These are phyloP conservation scores for Pollachius pollachius DNA, from an alignment of 2,113 vertebrate genomes.

Conservation along the genomic window DNA sequence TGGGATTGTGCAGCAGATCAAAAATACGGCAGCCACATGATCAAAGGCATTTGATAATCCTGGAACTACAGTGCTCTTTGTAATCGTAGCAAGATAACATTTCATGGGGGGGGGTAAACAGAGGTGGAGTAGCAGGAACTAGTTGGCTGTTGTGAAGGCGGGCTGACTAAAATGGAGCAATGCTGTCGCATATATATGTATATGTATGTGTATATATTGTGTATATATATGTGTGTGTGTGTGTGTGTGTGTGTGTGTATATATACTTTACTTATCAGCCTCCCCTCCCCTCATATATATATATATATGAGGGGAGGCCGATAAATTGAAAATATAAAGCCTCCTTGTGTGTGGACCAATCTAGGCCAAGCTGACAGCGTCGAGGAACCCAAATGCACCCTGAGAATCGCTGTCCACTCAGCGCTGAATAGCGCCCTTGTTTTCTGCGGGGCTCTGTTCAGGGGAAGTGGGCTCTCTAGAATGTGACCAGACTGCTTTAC, in stretches of 20 bases:
- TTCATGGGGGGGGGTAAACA: conserved; percentile 53
- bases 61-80: conserved; percentile 70
- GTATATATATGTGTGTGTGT: background rate
- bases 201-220: too few species aligned
- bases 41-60: conserved; percentile 76
- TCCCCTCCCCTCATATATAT: background rate
- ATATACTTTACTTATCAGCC: background rate
- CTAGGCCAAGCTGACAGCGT: conserved; percentile 57
- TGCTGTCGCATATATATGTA: conserved; percentile 15
- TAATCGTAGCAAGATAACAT: conserved; percentile 65
- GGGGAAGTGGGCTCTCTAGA: conserved; percentile 55
- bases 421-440: conserved; percentile 71
- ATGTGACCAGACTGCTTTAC: conserved; percentile 58
- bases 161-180: conserved; percentile 56
- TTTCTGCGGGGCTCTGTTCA: conserved; percentile 50
- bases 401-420: conserved; percentile 39
- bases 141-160: conserved; percentile 51
- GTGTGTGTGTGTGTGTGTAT: background rate
- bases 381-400: conserved; percentile 61
- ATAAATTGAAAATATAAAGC: conserved; percentile 68
- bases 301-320: conserved; percentile 37
- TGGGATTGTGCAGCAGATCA: conserved; percentile 59
- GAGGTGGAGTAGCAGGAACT: conserved; percentile 44
- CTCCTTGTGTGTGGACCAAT: conserved; percentile 63
- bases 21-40: conserved; percentile 72